A percentile compares a stretch with the other conserved stretches of the same genome.
Conservation (phyloP, 2,113 vertebrate genomes). For the Gila orcuttii region DNA sequence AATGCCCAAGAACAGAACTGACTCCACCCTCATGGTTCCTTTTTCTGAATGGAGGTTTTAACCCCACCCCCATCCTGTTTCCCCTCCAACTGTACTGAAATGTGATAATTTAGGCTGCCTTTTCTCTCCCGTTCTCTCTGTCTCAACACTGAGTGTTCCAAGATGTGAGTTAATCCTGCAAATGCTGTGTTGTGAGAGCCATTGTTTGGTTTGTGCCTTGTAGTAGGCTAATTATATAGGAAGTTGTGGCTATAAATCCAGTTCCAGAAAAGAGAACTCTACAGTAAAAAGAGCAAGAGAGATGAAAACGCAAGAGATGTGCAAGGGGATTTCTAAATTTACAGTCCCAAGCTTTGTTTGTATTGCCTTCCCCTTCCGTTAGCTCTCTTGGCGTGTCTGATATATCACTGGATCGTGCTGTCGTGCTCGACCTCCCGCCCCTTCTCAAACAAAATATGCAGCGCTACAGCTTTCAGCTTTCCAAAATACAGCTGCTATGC, state of each 20-base stretch:
- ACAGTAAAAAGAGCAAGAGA: slow-evolving; percentile 25
- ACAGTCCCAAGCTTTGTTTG: slow-evolving; percentile 64
- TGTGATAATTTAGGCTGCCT: slow-evolving; percentile 62
- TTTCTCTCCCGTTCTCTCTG: slow-evolving; percentile 43
- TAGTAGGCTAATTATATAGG: slow-evolving; percentile 80
- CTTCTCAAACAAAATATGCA: slow-evolving; percentile 67
- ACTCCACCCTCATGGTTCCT: slow-evolving; percentile 57
- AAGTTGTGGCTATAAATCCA: slow-evolving; percentile 72
- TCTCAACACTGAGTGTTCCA: slow-evolving; percentile 70
- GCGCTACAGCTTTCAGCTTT: slow-evolving; percentile 70
- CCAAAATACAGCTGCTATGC: slow-evolving; percentile 83
- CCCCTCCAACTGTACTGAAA: slow-evolving; percentile 63
- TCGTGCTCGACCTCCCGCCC: slow-evolving; percentile 8
- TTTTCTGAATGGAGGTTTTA: slow-evolving; percentile 61
- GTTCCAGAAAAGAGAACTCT: slow-evolving; percentile 47
- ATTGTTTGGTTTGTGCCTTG: slow-evolving; percentile 77
- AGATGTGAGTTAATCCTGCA: slow-evolving; percentile 77
- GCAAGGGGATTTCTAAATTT: slow-evolving; percentile 55
- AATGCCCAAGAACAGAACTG: slow-evolving; percentile 48
- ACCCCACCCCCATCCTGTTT: slow-evolving; percentile 59
- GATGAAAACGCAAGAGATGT: neutral
- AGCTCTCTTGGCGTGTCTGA: slow-evolving; percentile 23
- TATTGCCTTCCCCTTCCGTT: slow-evolving; percentile 53
- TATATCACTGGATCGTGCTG: slow-evolving; percentile 30
- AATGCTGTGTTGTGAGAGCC: slow-evolving; percentile 73